Base-by-base conservation (phyloP, 2,797 vertebrate species). In the Sebastes elongatus region DNA sequence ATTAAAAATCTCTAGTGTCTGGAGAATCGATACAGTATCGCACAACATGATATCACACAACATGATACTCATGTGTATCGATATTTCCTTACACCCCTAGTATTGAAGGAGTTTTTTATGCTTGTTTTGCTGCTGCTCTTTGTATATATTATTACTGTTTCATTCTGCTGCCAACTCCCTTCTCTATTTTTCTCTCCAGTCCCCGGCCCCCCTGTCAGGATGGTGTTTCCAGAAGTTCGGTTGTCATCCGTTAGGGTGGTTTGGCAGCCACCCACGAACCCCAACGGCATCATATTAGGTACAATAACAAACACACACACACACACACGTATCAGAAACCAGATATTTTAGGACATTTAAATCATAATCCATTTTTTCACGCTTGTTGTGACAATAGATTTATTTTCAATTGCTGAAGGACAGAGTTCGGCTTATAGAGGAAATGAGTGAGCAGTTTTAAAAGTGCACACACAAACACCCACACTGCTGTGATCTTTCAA, bases 211-310 rank as follows among this genome's bases (percentile, higher is more conserved):
- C 96, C 97, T 0, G 95, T 97, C 87, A 95, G 97, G 86, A 91
- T 99, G 92, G 96, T 99, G 91, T 99, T 99, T 93, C 98, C 98
- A 0, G 98, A 99, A 86, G 98, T 99, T 87, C 96, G 96, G 76
- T 92, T 98, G 76, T 96, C 95, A 0, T 97, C 98, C 0, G 96
- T 99, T 8, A 94, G 96, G 67, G 97, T 98, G 60, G 96, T 98
- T 27, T 99, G 98, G 98, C 97, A 99, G 89, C 97, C 98, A 0
- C 98, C 98, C 0, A 94, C 96, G 69, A 96, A 97, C 79, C 97
- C 98, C 83, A 99, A 99, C 0, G 98, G 98, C 35, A 92, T 99
- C 63, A 96, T 99, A 70, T 94, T 99, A 89, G 98, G 98, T 99
- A 96, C 67, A 52, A 81, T 86, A 73, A 55, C 77, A 74, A 42